Evolutionary conservation across 1,140 invertebrate genomes (phyloP).

Genomic region (Bicyclus anynana): DNA sequence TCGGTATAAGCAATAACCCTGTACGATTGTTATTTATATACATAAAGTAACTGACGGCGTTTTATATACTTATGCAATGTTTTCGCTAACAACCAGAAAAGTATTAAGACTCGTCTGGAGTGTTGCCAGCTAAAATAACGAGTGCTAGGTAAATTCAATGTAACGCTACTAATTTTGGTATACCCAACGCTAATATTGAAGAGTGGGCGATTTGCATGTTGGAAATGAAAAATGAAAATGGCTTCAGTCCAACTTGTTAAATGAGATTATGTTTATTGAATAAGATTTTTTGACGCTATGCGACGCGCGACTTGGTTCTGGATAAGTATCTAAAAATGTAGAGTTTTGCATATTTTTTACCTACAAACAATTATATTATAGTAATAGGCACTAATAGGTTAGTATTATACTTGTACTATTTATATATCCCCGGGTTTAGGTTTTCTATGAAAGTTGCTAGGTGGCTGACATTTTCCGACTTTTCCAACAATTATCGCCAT

Average conservation of each 20-base stretch:
- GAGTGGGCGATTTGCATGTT: conserved; percentile 12
- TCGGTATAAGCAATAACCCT: not conserved
- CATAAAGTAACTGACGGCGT: not conserved
- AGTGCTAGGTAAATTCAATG: conserved; percentile 22
- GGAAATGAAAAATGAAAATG: conserved; percentile 17
- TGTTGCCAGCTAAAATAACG: conserved; percentile 25
- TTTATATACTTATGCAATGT: not conserved
- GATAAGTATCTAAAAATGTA: not conserved
- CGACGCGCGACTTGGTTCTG: not conserved
- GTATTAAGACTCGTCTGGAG: conserved; percentile 14
- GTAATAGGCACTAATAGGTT: too few relatives aligned
- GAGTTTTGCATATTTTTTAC: too few relatives aligned
- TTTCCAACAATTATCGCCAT: too few relatives aligned
- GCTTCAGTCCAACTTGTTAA: conserved; percentile 12
- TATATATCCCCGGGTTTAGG: too few relatives aligned
- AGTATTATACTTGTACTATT: too few relatives aligned
- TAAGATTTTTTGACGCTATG: conserved; percentile 6
- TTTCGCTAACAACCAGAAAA: conserved; percentile 7
- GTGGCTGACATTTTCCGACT: too few relatives aligned
- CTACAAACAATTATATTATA: too few relatives aligned
- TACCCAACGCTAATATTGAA: conserved; percentile 17
- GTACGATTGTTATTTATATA: not conserved
- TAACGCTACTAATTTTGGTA: conserved; percentile 14
- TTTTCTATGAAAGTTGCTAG: too few relatives aligned
- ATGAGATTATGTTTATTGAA: conserved; percentile 12